Evolutionary conservation across 2,113 vertebrate species (phyloP).

Genomic region (Phocoena sinus): DNA sequence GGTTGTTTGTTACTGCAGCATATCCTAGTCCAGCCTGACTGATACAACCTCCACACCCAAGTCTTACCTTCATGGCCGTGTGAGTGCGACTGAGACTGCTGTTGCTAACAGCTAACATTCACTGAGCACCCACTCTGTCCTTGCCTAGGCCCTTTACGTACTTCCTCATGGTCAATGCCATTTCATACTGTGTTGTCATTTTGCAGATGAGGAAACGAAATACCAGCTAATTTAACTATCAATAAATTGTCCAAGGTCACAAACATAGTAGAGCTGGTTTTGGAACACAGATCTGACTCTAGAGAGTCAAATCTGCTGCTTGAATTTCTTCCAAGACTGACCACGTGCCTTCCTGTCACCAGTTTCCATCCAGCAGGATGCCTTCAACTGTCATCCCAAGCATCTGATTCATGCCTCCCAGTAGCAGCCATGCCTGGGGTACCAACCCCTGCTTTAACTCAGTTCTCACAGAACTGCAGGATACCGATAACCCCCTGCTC

Average conservation of each 20-base stretch:
- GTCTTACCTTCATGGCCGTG: background rate
- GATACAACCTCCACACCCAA: background rate
- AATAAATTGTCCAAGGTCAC: background rate
- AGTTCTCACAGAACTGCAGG: background rate
- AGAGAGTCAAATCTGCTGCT: background rate
- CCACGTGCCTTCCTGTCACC: background rate
- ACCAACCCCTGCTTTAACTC: background rate
- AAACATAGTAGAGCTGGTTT: background rate
- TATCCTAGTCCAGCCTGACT: background rate
- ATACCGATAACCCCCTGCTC: background rate
- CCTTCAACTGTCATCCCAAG: too few relatives aligned
- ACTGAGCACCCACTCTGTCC: background rate
- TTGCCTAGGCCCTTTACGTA: too few relatives aligned
- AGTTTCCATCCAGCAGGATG: background rate
- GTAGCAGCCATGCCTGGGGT: fast-evolving
- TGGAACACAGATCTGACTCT: background rate
- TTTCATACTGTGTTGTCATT: background rate
- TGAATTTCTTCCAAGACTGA: background rate
- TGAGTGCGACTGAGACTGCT: background rate
- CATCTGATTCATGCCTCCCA: background rate
- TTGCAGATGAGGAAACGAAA: background rate
- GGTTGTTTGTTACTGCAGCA: background rate
- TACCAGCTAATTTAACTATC: background rate
- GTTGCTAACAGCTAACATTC: background rate
- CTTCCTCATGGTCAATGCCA: background rate